Base-by-base conservation (phyloP, 2,113 vertebrate genomes). In the Phocoena sinus region DNA sequence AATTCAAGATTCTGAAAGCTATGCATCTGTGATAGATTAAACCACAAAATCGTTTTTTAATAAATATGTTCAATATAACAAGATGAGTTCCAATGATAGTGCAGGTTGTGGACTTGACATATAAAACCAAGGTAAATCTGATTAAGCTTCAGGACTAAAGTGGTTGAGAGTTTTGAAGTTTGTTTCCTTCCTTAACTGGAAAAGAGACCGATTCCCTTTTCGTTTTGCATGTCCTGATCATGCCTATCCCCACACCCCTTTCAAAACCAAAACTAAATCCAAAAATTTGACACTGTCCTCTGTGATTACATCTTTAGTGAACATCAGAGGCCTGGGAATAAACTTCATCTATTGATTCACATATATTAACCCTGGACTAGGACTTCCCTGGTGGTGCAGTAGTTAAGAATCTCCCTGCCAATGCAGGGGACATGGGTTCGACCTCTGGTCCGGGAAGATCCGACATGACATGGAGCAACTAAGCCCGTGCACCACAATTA, bases 181-280 rank as follows among this genome's bases (percentile, higher is more conserved):
- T 83, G 13, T 47, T 65, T 86, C 53, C n/a, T 92, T 44, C 63
- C 17, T 96, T 36, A 79, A 63, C 38, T 79, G 74, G 68, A 83
- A 95, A 94, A 95, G 60, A 76, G 18, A 84, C 7, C 56, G 1
- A 73, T 91, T 93, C 89, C 25, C 41, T 67, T 83, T 92, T 76
- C 87, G 31, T 88, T 91, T 93, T 73, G 41, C 47, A 87, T 36
- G 33, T 85, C 47, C n/a, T 86, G 36, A 98, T 87, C 58, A 94
- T 33, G 7, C 7, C 23, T 67, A 89, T 60, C 4, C 18, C 11
- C 50, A 60, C 9, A 18, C 2, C 4, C 12, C 53, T 82, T 92
- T 36, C 15, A 84, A 96, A 96, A 89, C 70, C 7, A 85, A 89
- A 96, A 82, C 36, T 92, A 93, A 95, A 93, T 36, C n/a, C 62